Base-by-base conservation (phyloP, 1,140 invertebrate species). In the Stenopsyche tienmushanensis region DNA sequence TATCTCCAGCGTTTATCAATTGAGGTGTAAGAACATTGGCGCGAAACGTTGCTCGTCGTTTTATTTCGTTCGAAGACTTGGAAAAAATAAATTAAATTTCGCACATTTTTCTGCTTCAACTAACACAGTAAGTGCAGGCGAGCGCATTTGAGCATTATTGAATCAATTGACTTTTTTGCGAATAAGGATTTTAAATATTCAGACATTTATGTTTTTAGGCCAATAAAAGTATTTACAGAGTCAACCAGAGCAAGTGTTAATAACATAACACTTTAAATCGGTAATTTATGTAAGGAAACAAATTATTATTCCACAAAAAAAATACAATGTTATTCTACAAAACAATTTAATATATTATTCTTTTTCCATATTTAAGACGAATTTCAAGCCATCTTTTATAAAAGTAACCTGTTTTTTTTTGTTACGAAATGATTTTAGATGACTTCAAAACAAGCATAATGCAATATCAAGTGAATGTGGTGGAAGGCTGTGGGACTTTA, bases 71-170 rank as follows among this genome's bases (percentile, higher is more conserved):
- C 2, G 24, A 26, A 15, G 10, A 15, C 47, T 17, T 21, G 1
- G 17, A 49, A 49, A 49, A 49, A 47, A 47, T n/a, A 17, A 29
- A 53, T 29, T 55, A 60, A 39, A 60, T 44, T 26, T 42, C 25
- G 18, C 45, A 45, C 20, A 45, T 20, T 21, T 42, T 60, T n/a
- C 20, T 20, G 57, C 29, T 25, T 45, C 57, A 20, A 45, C 26
- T 18, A 41, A 42, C 41, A 60, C 44, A 60, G 42, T 47, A 23
- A 44, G 44, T 21, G 20, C 34, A 60, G 29, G 44, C 20, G 44
- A 60, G 21, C 57, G 34, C 23, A 25, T 54, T 15, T 25, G 26
- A 25, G 23, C 17, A 25, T 25, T 25, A 24, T 17, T 17, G 21
- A 49, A n/a, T 17, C 15, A 49, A 18, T 49, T 23, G 25, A 26